Percentiles rank a stretch among this genome's conserved stretches.
Conservation (phyloP, 2,888 invertebrate genomes). For the Perizoma flavofasciatum region DNA sequence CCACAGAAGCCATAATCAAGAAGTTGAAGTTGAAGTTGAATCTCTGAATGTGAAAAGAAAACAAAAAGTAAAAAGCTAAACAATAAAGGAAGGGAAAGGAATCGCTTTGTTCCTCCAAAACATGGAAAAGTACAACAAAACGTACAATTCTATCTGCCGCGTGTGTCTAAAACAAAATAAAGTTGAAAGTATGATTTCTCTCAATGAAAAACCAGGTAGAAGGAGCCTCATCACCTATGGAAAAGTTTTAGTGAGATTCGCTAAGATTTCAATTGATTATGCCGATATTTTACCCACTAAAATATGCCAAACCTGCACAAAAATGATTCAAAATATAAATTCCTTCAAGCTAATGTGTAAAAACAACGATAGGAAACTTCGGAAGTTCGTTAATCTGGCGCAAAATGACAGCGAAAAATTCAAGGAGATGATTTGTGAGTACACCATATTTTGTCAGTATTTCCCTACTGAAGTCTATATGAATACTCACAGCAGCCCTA, state of each 20-base stretch:
- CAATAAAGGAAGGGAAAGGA: too few species aligned
- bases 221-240: slow-evolving; percentile 62
- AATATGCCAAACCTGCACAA: slow-evolving; percentile 65
- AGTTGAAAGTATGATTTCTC: slow-evolving; percentile 55
- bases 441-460: slow-evolving; percentile 51
- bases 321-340: slow-evolving; percentile 62
- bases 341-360: slow-evolving; percentile 67
- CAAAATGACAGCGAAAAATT: slow-evolving; percentile 28
- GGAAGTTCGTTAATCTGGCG: slow-evolving; percentile 37
- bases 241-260: slow-evolving; percentile 55
- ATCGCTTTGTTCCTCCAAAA: neutral
- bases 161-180: slow-evolving; percentile 59
- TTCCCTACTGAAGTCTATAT: slow-evolving; percentile 36
- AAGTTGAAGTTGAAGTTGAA: too few species aligned
- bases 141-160: slow-evolving; percentile 63
- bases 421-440: slow-evolving; percentile 52
- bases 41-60: too few species aligned
- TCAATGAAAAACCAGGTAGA: slow-evolving; percentile 53
- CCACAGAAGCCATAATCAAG: too few species aligned
- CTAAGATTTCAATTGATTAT: slow-evolving; percentile 54
- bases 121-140: slow-evolving; percentile 55
- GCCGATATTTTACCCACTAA: slow-evolving; percentile 57
- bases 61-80: too few species aligned
- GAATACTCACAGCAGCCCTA: neutral
- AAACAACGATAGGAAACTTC: slow-evolving; percentile 54